Conservation (phyloP, 92 coral and sea anemone species). For the Micromussa lordhowensis region DNA sequence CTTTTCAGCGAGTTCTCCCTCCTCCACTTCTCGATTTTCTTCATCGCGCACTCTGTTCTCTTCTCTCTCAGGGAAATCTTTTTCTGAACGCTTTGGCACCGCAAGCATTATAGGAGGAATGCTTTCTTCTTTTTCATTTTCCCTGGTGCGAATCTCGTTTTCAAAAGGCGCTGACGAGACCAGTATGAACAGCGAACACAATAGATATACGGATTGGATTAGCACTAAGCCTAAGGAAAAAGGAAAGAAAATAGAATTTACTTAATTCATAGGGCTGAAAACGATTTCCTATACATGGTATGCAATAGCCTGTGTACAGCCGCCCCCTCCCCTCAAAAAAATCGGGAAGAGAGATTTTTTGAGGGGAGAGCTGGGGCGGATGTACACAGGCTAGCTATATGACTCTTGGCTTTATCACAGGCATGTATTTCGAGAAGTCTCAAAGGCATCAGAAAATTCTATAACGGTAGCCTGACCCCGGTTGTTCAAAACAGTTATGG, state of each 20-base stretch:
- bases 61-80: constrained; percentile 12
- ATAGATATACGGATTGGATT: neutral
- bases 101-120: constrained; percentile 28
- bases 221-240: neutral
- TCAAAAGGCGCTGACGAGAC: constrained; percentile 37
- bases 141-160: constrained; percentile 8
- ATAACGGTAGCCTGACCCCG: no score
- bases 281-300: neutral
- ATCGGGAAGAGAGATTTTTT: no score
- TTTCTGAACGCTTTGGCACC: neutral
- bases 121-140: neutral
- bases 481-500: no score
- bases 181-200: neutral
- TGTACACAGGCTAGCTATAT: no score
- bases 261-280: neutral
- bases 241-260: no score
- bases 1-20: neutral
- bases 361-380: no score
- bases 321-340: no score
- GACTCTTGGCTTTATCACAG: no score
- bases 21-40: neutral
- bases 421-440: no score
- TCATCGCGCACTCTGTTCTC: neutral
- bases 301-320: no score
- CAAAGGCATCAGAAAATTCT: no score